phyloP scores from a whole-genome alignment of 2,888 invertebrate genomes.

The Eutolmus rufibarbis region DNA sequence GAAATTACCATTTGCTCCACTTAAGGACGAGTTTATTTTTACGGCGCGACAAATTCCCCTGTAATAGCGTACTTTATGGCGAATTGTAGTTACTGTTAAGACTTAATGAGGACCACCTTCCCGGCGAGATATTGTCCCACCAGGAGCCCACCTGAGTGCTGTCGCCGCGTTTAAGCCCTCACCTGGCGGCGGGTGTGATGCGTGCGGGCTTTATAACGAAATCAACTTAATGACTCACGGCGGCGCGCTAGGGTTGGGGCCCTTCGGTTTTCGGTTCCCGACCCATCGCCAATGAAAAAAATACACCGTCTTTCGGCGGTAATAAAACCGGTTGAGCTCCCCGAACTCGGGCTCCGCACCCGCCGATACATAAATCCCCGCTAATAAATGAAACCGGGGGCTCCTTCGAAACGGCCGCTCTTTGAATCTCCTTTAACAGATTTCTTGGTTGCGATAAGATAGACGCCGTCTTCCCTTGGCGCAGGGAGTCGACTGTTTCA shows the following conservation, averaged over 20 bases:
- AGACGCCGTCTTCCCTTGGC: not conserved
- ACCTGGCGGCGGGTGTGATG: not conserved
- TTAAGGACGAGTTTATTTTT: slow-evolving; percentile 30
- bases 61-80: slow-evolving; percentile 34
- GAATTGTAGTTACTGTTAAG: slow-evolving; percentile 28
- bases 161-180: not conserved
- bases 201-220: slow-evolving; percentile 5
- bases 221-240: not conserved
- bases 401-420: not conserved
- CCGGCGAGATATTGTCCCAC: not conserved
- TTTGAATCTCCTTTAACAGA: not conserved
- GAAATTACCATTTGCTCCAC: slow-evolving; percentile 7
- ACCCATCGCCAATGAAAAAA: not conserved
- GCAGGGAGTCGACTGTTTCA: not conserved
- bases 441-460: not conserved
- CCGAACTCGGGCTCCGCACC: not conserved
- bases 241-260: not conserved
- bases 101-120: slow-evolving; percentile 1
- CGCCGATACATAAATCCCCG: not conserved
- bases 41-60: slow-evolving; percentile 37
- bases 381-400: not conserved
- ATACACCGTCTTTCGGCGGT: not conserved
- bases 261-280: not conserved
- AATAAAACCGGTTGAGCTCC: not conserved
- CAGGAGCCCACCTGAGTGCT: not conserved